These are phyloP conservation scores for Holacanthus passer DNA, from an alignment of 2,113 vertebrate species.

Conservation along the genomic window DNA sequence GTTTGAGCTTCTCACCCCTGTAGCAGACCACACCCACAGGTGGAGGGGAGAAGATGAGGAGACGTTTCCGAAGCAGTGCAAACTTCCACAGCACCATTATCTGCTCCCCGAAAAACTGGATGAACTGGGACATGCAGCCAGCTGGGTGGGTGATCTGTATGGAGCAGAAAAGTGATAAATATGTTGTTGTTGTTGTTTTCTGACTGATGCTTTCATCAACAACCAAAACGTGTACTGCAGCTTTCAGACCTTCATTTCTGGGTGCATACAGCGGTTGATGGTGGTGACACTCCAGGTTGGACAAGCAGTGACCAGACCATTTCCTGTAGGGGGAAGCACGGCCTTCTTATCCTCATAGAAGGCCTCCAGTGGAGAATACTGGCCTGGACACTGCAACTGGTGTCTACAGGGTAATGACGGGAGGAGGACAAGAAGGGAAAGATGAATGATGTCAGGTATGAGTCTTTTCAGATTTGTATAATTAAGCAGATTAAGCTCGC, in stretches of 20 bases:
- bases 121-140: constrained; percentile 99
- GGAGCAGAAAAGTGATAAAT: neutral
- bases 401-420: constrained; percentile 83
- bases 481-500: neutral
- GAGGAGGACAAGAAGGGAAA: neutral
- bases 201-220: too few relatives aligned
- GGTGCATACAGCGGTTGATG: constrained; percentile 97
- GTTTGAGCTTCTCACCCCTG: constrained; percentile 85
- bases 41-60: constrained; percentile 97
- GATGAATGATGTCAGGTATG: neutral
- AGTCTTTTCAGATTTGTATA: neutral
- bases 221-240: neutral
- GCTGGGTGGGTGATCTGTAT: constrained; percentile 97
- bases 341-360: constrained; percentile 99
- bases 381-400: constrained; percentile 94
- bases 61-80: constrained; percentile 94
- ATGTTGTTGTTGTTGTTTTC: neutral
- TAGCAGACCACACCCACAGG: constrained; percentile 98
- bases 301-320: constrained; percentile 83
- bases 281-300: constrained; percentile 89
- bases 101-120: constrained; percentile 98
- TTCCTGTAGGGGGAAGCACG: constrained; percentile 87
- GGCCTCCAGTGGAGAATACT: constrained; percentile 96
- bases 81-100: constrained; percentile 99
- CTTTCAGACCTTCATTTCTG: constrained; percentile 94